These are phyloP conservation scores for Thinocorus orbignyianus DNA, from an alignment of 2,113 vertebrate species.

Conservation along the genomic window DNA sequence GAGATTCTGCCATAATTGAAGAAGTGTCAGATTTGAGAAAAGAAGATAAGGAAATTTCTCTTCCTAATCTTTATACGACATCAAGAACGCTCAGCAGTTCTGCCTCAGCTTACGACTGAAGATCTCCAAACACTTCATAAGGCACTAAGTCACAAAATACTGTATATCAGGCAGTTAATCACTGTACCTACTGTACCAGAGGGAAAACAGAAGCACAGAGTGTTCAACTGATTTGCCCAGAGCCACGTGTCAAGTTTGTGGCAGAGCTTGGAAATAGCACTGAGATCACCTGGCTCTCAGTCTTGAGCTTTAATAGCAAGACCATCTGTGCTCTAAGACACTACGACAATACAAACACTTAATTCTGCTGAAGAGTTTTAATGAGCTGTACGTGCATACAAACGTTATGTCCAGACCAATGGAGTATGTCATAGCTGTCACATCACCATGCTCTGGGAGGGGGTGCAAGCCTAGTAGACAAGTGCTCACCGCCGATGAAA, in stretches of 20 bases:
- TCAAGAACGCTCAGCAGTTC: neutral
- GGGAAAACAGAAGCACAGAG: neutral
- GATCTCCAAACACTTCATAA: neutral
- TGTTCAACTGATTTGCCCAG: neutral
- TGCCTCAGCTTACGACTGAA: neutral
- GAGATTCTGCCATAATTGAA: neutral
- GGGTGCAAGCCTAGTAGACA: neutral
- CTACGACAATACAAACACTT: neutral
- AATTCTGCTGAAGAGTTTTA: neutral
- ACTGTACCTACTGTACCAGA: neutral
- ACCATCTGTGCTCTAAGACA: slow-evolving; percentile 12
- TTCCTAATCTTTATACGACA: neutral
- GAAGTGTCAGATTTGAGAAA: neutral
- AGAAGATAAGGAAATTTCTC: neutral
- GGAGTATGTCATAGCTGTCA: neutral
- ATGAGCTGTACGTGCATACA: neutral
- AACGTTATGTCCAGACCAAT: neutral
- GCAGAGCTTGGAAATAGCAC: neutral
- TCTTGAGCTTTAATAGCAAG: slow-evolving; percentile 3
- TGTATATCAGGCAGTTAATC: neutral
- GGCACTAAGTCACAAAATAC: neutral
- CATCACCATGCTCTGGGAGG: neutral
- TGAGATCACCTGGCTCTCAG: slow-evolving; percentile 11
- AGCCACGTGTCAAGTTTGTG: neutral
- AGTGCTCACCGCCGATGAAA: neutral